Evolutionary conservation across 1,140 invertebrate species (phyloP), one percentile per base, ranked within the genome.

Genomic region (Macrostomum lignano): DNA sequence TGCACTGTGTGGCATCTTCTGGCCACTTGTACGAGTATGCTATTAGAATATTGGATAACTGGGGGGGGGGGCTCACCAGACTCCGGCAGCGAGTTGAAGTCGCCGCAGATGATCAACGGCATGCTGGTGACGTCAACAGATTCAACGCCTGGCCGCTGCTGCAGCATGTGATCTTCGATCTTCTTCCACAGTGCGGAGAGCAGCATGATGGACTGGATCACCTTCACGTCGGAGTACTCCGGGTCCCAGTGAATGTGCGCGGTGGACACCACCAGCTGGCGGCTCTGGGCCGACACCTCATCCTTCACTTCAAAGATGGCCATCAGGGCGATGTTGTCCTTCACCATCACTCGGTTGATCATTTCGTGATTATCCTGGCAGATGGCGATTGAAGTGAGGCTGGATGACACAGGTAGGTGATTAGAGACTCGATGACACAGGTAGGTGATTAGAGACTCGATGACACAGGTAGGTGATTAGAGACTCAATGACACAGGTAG

Each of bases 161-260:
- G 20, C 17, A 24, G 26, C 14, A 33, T n/a, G n/a, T n/a, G n/a
- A n/a, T 49, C 47, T 34, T 51, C 44, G 17, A 53, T 45, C 23
- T 58, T 42, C 25, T 50, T 45, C 37, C 58, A 51, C 7, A 70
- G 43, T 58, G 94, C 86, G 52, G 82, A 75, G 59, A 81, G 76
- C 38, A 96, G 60, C 84, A 96, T 94, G 77, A 98, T 93, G 10
- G 78, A 91, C 58, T 98, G 91, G 39, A 98, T 93, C 1, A 98
- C 65, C 60, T 98, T 98, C n/a, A 98, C 91, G 59, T 98, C 91
- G 48, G 82, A 93, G 54, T 74, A 96, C 61, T 96, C 86, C 1
- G 91, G 91, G 65, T 98, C 88, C 91, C 88, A 96, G 59, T 96
- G 86, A 38, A 98, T 86, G 59, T 98, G 91, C 21, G 86, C 84